Percentiles rank a stretch among this genome's conserved stretches.
Conservation (phyloP, 2,888 invertebrate genomes). For the Graphium colonna region DNA sequence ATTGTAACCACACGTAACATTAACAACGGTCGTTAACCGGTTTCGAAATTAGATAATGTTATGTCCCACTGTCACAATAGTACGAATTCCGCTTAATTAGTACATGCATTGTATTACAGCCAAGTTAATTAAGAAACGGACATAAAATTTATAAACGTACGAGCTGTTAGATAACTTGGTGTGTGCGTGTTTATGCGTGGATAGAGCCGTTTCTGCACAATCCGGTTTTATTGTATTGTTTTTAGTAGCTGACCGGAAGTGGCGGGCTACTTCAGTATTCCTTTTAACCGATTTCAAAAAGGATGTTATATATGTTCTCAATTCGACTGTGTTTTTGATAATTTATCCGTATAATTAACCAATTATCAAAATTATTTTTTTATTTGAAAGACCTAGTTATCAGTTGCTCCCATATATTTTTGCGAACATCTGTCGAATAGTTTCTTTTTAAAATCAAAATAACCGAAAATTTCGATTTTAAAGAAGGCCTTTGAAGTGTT, state of each 20-base stretch:
- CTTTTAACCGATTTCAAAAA: neutral
- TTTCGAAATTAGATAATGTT: slow-evolving; percentile 23
- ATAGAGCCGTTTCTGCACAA: slow-evolving; percentile 11
- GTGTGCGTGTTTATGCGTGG: slow-evolving; percentile 25
- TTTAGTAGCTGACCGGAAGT: slow-evolving; percentile 10
- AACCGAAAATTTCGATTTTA: no score
- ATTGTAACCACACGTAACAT: neutral
- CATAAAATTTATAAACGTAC: slow-evolving; percentile 22
- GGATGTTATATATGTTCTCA: neutral
- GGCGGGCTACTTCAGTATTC: neutral
- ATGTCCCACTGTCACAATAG: slow-evolving; percentile 30
- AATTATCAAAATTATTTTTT: no score
- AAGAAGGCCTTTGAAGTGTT: no score
- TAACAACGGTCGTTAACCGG: neutral
- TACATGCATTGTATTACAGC: slow-evolving; percentile 35
- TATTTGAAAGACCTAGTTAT: no score
- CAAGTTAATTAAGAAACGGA: slow-evolving; percentile 27
- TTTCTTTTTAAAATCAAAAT: no score
- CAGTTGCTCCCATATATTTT: no score
- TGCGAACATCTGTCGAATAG: no score
- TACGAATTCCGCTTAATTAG: slow-evolving; percentile 35
- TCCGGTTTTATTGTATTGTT: slow-evolving; percentile 11
- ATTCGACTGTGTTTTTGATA: neutral
- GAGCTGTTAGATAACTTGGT: slow-evolving; percentile 30
- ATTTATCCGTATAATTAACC: neutral